Conservation (phyloP, 2,797 vertebrate genomes). For the Rachycentron canadum region DNA sequence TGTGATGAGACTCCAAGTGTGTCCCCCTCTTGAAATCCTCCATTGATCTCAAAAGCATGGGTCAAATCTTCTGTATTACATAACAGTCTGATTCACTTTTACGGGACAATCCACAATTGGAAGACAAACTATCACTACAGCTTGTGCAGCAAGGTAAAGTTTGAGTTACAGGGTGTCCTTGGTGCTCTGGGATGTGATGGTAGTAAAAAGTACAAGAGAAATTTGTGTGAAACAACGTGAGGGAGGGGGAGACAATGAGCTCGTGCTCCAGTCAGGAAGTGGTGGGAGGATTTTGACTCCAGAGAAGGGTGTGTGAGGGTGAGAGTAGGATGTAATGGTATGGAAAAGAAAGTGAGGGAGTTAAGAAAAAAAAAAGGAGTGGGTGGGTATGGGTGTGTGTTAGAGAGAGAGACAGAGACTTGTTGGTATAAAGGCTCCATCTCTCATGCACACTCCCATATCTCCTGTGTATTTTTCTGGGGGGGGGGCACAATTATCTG, state of each 20-base stretch:
- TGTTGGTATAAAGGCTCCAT: constrained; percentile 91
- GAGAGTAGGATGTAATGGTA: constrained; percentile 56
- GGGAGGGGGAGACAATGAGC: constrained; percentile 42
- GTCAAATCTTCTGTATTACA: background rate
- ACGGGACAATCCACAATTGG: background rate
- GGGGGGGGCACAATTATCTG: background rate
- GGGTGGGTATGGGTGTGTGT: constrained; percentile 66
- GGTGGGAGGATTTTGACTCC: constrained; percentile 52
- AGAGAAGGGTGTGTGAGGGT: constrained; percentile 55
- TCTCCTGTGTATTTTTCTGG: constrained; percentile 78
- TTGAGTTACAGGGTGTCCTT: constrained; percentile 55
- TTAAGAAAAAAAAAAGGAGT: constrained; percentile 39
- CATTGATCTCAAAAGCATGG: background rate
- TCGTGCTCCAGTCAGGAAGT: constrained; percentile 26
- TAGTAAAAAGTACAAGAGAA: constrained; percentile 52
- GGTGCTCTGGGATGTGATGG: constrained; percentile 77
- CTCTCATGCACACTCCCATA: constrained; percentile 83
- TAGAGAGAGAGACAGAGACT: constrained; percentile 38
- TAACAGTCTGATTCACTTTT: background rate
- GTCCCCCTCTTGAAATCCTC: background rate
- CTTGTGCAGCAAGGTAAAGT: background rate
- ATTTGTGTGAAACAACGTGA: constrained; percentile 35
- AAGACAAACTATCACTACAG: background rate
- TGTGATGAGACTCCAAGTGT: background rate
- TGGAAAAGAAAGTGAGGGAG: constrained; percentile 63